A percentile compares a stretch with the other conserved stretches of the same genome.
Evolutionary conservation across 2,113 vertebrate genomes (phyloP).

Genomic region (Ctenomys sociabilis): DNA sequence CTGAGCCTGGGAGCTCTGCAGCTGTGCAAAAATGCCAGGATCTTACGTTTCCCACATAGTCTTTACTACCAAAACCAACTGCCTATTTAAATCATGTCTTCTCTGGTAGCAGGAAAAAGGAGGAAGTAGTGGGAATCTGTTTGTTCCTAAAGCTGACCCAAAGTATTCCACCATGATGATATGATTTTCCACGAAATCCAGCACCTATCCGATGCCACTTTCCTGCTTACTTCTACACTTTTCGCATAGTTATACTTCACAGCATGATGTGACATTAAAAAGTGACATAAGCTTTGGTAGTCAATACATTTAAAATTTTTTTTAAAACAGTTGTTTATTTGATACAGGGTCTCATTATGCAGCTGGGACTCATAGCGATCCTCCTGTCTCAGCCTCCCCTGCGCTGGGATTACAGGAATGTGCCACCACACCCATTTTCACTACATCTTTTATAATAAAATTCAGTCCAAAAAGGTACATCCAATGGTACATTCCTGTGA

Average conservation of each 20-base stretch:
- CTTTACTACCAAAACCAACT: neutral
- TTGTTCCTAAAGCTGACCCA: neutral
- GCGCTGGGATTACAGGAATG: too few species aligned
- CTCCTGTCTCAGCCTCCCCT: too few species aligned
- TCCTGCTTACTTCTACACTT: neutral
- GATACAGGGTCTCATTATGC: too few species aligned
- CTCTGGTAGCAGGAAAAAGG: neutral
- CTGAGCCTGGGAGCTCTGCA: neutral
- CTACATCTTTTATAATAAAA: neutral
- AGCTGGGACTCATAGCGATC: too few species aligned
- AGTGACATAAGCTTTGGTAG: neutral
- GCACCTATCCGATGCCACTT: neutral
- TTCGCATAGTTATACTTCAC: neutral
- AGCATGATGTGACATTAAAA: neutral
- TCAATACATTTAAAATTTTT: neutral
- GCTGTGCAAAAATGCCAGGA: neutral
- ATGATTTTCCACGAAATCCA: neutral
- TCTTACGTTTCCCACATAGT: neutral
- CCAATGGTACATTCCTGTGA: neutral
- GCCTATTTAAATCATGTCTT: neutral
- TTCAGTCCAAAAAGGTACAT: neutral
- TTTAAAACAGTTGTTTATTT: too few species aligned
- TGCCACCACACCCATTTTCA: neutral
- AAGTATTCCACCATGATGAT: neutral
- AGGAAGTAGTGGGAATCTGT: neutral